Base-by-base conservation (phyloP, 2,888 invertebrate genomes). In the Lithophane leautieri region DNA sequence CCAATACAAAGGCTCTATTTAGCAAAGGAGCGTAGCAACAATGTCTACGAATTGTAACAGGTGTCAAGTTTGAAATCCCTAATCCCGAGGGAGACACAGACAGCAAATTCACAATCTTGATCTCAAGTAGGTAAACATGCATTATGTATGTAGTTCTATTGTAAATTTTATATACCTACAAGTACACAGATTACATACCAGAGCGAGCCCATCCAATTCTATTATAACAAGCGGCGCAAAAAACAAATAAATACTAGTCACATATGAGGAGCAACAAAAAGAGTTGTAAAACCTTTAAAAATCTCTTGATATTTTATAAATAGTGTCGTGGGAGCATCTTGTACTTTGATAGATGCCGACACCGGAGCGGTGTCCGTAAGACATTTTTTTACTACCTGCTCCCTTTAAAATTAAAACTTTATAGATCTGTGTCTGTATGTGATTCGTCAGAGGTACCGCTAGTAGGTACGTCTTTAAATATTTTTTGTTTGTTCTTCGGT, bases 301-400 rank as follows among this genome's bases (percentile, higher is more conserved):
- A 91, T 84, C 89, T 90, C 90, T 92, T 91, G 91, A 94, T 94
- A 93, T 94, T 94, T 95, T 89, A 91, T 92, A 94, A 94, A 92
- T 91, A 92, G 88, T 93, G 94, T 94, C 95, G 95, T 96, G 96
- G 95, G 95, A 95, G 94, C 92, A 86, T 88, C 88, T 88, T 67
- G 89, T 76, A 88, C 93, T 95, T 96, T 95, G 95, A 95, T 91
- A 91, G 85, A 82, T 88, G 94, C 95, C 96, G 95, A 92, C 95
- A 89, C 81, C 82, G 83, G 81, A 84, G 89, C 90, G 89, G 89
- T 88, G 89, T 86, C 87, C 86, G 89, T 93, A 93, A 95, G 93
- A 93, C 91, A 92, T 86, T 94, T 95, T 95, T 95, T 92, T 95
- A 91, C 90, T 95, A 94, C 94, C 93, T 91, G 91, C 86, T 90